Evolutionary conservation across 2,113 vertebrate species (phyloP).

Genomic region (Ceyx melanurus): DNA sequence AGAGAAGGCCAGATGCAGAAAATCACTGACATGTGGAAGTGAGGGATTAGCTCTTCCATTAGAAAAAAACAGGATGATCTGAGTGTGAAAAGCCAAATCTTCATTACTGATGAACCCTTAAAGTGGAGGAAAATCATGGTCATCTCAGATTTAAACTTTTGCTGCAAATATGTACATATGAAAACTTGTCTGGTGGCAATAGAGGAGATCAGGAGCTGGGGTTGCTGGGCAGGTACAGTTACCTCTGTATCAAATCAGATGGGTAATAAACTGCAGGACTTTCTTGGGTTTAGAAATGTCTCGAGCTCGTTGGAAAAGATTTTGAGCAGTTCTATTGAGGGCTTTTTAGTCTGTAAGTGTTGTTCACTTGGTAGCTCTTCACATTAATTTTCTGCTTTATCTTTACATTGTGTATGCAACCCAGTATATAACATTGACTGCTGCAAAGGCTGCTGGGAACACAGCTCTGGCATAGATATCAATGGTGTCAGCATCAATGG

Average conservation of each 20-base stretch:
- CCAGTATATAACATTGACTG: constrained; percentile 98
- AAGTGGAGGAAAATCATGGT: not conserved
- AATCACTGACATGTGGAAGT: not conserved
- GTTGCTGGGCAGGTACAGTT: not conserved
- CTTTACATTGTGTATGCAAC: constrained; percentile 91
- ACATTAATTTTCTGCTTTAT: too few relatives aligned
- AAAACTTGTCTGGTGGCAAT: not conserved
- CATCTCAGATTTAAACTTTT: not conserved
- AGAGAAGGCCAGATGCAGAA: not conserved
- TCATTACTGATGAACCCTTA: not conserved
- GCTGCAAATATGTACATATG: constrained; percentile 49
- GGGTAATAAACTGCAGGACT: not conserved
- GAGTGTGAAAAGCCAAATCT: constrained; percentile 1
- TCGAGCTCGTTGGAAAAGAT: not conserved
- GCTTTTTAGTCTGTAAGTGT: not conserved
- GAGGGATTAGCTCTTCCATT: constrained; percentile 3
- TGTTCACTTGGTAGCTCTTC: not conserved
- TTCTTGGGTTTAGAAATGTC: not conserved
- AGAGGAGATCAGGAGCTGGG: constrained; percentile 23
- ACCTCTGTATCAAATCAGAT: not conserved
- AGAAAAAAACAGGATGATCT: not conserved
- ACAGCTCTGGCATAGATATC: constrained; percentile 94
- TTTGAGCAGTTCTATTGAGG: not conserved
- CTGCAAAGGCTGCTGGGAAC: constrained; percentile 94
- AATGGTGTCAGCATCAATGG: constrained; percentile 94